These are phyloP conservation scores for Plemyria rubiginata DNA, from an alignment of 2,888 invertebrate species.

Conservation along the genomic window DNA sequence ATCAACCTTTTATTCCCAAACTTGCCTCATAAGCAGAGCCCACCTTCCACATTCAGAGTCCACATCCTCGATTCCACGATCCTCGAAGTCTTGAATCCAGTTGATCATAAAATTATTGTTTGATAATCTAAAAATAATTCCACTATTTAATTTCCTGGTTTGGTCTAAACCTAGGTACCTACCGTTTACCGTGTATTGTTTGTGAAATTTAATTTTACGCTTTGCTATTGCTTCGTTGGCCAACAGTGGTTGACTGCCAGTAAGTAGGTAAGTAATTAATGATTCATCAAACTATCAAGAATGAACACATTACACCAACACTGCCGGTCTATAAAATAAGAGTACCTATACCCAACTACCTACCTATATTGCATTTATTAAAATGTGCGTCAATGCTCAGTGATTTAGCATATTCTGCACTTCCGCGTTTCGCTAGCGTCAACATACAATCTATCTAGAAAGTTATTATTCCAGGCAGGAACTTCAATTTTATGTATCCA, in stretches of 20 bases:
- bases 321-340: constrained; percentile 1
- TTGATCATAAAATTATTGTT: background rate
- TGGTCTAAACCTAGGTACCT: background rate
- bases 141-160: background rate
- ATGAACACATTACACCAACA: constrained; percentile 10
- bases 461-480: constrained; percentile 6
- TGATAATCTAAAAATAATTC: background rate
- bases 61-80: background rate
- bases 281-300: constrained; percentile 15
- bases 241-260: constrained; percentile 8
- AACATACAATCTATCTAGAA: background rate
- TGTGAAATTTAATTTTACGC: constrained; percentile 24
- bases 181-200: constrained; percentile 19
- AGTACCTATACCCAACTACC: background rate
- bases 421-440: constrained; percentile 18
- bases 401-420: constrained; percentile 11
- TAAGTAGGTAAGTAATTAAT: constrained; percentile 15
- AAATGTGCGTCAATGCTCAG: constrained; percentile 13
- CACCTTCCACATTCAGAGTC: too few relatives aligned
- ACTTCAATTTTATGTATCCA: background rate
- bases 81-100: background rate
- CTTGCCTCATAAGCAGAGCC: background rate
- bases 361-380: constrained; percentile 6
- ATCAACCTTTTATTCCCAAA: constrained; percentile 15
- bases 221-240: constrained; percentile 14